A percentile compares a stretch with the other conserved stretches of the same genome.
Evolutionary conservation across 1,140 invertebrate species (phyloP).

Genomic region (Eumeta japonica): DNA sequence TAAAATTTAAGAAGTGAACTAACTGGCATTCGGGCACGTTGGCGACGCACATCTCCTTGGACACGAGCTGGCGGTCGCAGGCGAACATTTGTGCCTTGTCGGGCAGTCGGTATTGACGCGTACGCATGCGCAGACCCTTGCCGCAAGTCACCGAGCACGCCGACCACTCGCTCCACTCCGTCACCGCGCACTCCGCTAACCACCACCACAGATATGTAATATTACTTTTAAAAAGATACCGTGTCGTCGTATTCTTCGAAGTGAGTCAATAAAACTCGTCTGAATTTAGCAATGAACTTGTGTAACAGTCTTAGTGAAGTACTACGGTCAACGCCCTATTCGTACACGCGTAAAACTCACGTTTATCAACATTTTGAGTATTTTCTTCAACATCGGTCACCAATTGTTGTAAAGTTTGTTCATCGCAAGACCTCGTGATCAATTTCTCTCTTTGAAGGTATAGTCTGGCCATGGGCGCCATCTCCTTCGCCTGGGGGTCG

Average conservation of each 20-base stretch:
- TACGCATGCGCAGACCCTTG: conserved; percentile 82
- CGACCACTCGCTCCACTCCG: conserved; percentile 74
- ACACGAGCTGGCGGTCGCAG: conserved; percentile 78
- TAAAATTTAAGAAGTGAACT: conserved; percentile 25
- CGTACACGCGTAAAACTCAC: conserved; percentile 54
- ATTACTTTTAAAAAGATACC: too few relatives aligned
- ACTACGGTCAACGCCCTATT: neutral
- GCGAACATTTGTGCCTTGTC: conserved; percentile 73
- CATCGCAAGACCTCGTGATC: conserved; percentile 71
- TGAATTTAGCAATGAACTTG: too few relatives aligned
- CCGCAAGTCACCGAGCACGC: conserved; percentile 84
- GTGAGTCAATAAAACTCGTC: too few relatives aligned
- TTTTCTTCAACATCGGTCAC: conserved; percentile 69
- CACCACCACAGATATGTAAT: too few relatives aligned
- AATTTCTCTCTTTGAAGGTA: conserved; percentile 72
- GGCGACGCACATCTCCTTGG: conserved; percentile 86
- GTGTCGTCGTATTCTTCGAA: too few relatives aligned
- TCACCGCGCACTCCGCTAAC: conserved; percentile 76
- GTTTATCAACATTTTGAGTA: conserved; percentile 67
- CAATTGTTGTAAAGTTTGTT: conserved; percentile 62
- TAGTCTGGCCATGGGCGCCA: conserved; percentile 79
- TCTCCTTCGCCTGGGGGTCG: conserved; percentile 68
- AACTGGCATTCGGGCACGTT: conserved; percentile 69
- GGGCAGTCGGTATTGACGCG: conserved; percentile 72
- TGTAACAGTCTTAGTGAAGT: too few relatives aligned